Evolutionary conservation across 2,113 vertebrate genomes (phyloP).

Genomic region (Phyllostomus hastatus): DNA sequence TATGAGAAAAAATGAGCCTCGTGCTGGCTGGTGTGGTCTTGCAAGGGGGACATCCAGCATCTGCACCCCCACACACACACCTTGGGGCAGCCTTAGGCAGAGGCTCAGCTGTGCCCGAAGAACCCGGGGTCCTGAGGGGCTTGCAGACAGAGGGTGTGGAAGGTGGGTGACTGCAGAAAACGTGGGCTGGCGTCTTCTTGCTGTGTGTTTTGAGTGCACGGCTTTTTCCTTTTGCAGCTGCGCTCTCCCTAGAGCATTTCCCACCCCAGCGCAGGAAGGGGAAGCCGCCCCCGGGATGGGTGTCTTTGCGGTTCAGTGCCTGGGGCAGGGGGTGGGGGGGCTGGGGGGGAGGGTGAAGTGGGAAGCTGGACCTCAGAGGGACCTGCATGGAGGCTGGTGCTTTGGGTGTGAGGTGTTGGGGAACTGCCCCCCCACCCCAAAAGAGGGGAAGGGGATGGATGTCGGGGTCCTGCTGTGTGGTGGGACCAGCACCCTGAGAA

Average conservation of each 20-base stretch:
- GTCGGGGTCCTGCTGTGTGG: not conserved
- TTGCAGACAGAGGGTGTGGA: not conserved
- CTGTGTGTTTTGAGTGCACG: not conserved
- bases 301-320: not conserved
- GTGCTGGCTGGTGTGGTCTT: not conserved
- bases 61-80: not conserved
- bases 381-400: not conserved
- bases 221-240: constrained; percentile 22
- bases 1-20: not conserved
- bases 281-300: constrained; percentile 17
- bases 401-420: not conserved
- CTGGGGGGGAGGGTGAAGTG: not conserved
- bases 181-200: not conserved
- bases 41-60: not conserved
- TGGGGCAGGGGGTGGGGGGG: no score
- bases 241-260: not conserved
- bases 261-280: constrained; percentile 36
- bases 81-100: not conserved
- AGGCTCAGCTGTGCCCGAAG: not conserved
- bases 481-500: not conserved
- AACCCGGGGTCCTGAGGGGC: accelerated
- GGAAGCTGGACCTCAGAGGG: not conserved
- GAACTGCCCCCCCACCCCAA: not conserved
- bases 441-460: no score
- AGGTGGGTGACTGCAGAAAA: constrained; percentile 8